Evolutionary conservation across 2,888 invertebrate species (phyloP).

Genomic region (Cremastinae sp.): DNA sequence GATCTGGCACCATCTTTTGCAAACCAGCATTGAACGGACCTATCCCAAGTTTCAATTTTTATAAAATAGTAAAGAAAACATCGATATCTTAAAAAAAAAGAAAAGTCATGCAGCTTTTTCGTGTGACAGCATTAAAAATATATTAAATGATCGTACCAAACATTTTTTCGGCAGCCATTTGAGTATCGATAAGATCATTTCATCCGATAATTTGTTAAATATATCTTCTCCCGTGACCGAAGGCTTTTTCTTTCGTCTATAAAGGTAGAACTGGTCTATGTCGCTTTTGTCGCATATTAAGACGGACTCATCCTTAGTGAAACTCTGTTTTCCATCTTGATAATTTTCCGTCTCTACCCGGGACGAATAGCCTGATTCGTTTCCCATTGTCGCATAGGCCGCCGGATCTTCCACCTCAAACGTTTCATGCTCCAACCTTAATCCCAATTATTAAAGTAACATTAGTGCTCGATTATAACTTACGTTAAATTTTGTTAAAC

Average conservation of each 20-base stretch:
- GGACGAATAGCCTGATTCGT: conserved; percentile 76
- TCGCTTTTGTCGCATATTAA: conserved; percentile 74
- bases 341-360: conserved; percentile 71
- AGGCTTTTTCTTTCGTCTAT: conserved; percentile 76
- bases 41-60: no score
- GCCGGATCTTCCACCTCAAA: conserved; percentile 69
- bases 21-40: conserved; percentile 82
- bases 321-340: conserved; percentile 70
- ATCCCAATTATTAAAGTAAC: conserved; percentile 1
- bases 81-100: not conserved
- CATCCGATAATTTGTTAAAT: conserved; percentile 90
- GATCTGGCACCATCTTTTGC: conserved; percentile 88
- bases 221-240: conserved; percentile 83
- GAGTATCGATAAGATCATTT: conserved; percentile 91
- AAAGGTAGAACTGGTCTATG: conserved; percentile 72
- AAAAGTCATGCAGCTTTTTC: not conserved
- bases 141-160: conserved; percentile 84
- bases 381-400: conserved; percentile 66
- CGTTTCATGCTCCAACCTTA: conserved; percentile 68
- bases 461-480: conserved; percentile 3
- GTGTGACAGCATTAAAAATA: conserved; percentile 4
- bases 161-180: conserved; percentile 90
- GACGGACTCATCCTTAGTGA: conserved; percentile 66
- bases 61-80: no score
- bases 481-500: conserved; percentile 3